Percentiles rank a stretch among this genome's conserved stretches.
Conservation (phyloP, 2,888 invertebrate species). For the Zygothrica quintamaculata region DNA sequence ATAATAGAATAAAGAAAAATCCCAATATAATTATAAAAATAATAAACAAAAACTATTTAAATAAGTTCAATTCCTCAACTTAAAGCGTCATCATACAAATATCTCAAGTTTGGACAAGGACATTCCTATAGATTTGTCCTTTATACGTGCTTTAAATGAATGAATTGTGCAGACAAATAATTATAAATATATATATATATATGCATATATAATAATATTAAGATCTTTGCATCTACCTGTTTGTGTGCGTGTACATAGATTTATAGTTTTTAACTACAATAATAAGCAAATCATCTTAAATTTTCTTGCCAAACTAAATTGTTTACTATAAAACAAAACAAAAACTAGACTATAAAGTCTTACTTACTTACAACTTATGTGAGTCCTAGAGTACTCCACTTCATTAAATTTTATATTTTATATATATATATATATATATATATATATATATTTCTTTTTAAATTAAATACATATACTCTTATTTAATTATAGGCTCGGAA, state of each 20-base stretch:
- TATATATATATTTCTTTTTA: conserved; percentile 8
- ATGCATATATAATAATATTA: conserved; percentile 5
- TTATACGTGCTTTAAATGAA: conserved; percentile 8
- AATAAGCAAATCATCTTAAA: background rate
- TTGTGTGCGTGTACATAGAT: conserved; percentile 2
- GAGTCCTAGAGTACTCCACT: too few species aligned
- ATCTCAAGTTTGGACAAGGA: conserved; percentile 13
- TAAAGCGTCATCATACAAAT: conserved; percentile 1
- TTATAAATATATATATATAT: background rate
- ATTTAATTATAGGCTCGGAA: conserved; percentile 13
- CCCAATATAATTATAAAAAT: too few species aligned
- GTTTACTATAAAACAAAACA: too few species aligned
- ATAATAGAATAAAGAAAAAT: too few species aligned
- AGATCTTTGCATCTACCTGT: conserved; percentile 3
- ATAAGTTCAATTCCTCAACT: background rate
- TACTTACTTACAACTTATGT: too few species aligned
- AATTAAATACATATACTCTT: conserved; percentile 14
- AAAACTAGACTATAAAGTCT: too few species aligned
- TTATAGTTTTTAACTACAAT: background rate
- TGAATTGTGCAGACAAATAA: conserved; percentile 5
- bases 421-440: too few species aligned
- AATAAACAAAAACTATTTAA: background rate
- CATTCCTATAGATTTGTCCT: conserved; percentile 4
- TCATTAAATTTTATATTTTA: too few species aligned
- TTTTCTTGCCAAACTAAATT: background rate